Conservation (phyloP, 2,113 vertebrate species). For the Pristiophorus japonicus region DNA sequence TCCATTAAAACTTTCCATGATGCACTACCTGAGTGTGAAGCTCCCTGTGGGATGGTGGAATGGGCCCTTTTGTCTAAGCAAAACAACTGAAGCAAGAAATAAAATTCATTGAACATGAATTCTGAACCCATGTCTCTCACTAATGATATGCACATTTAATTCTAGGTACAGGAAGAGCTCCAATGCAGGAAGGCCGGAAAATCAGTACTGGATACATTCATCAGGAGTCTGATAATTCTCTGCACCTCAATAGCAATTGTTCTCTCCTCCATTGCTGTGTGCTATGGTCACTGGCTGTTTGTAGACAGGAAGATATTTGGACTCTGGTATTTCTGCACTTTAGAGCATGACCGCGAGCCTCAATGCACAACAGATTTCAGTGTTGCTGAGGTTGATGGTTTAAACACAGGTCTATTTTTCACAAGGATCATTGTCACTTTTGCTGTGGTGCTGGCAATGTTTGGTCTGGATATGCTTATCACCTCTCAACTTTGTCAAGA, state of each 20-base stretch:
- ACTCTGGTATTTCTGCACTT: slow-evolving; percentile 67
- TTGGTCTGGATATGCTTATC: slow-evolving; percentile 73
- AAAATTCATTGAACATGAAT: background rate
- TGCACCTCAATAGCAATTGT: slow-evolving; percentile 59
- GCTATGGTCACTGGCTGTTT: slow-evolving; percentile 69
- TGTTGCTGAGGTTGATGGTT: slow-evolving; percentile 49
- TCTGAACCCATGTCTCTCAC: background rate
- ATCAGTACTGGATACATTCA: slow-evolving; percentile 60
- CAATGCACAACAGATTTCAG: slow-evolving; percentile 58
- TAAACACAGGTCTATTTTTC: slow-evolving; percentile 52
- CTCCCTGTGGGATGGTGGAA: background rate
- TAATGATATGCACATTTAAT: slow-evolving; percentile 28
- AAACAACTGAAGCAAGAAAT: background rate
- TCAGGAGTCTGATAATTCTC: slow-evolving; percentile 63
- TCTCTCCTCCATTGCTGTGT: slow-evolving; percentile 65
- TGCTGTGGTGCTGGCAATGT: slow-evolving; percentile 64
- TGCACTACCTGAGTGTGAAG: background rate
- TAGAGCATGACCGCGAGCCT: slow-evolving; percentile 40
- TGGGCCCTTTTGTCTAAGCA: background rate
- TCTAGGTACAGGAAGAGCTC: slow-evolving; percentile 50
- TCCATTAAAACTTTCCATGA: background rate
- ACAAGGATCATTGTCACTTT: slow-evolving; percentile 54
- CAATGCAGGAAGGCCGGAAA: slow-evolving; percentile 40
- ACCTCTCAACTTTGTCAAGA: slow-evolving; percentile 71
- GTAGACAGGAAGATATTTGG: slow-evolving; percentile 53